phyloP scores from a whole-genome alignment of 1,140 invertebrate species.

The Ditylenchus dipsaci region DNA sequence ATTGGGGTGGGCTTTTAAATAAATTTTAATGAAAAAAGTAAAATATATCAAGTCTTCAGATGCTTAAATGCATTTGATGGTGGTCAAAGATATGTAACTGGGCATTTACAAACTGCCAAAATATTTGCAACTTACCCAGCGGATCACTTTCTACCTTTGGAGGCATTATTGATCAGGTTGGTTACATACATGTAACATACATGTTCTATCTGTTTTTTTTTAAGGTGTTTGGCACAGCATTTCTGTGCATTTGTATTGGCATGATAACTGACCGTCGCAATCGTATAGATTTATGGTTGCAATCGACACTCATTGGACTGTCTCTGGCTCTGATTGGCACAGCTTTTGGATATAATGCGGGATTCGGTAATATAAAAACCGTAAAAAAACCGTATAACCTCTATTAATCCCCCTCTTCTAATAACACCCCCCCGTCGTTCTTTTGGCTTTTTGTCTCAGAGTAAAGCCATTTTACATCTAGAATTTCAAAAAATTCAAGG shows the following conservation, averaged over 20 bases:
- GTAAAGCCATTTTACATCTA: no score
- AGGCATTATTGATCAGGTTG: conserved; percentile 63
- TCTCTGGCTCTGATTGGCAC: conserved; percentile 63
- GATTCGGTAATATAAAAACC: conserved; percentile 60
- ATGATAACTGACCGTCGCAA: conserved; percentile 64
- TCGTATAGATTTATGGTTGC: conserved; percentile 60
- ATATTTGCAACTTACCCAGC: conserved; percentile 66
- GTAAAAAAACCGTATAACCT: no score
- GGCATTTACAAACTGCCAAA: conserved; percentile 60
- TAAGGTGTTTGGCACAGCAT: conserved; percentile 60
- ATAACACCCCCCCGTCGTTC: no score
- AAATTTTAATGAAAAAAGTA: no score
- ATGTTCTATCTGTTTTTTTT: conserved; percentile 52
- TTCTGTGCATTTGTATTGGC: conserved; percentile 63
- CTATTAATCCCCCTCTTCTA: no score
- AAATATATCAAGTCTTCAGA: conserved; percentile 26
- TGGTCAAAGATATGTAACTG: conserved; percentile 55
- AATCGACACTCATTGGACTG: conserved; percentile 62
- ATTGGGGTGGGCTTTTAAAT: conserved; percentile 60
- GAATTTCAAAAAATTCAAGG: no score
- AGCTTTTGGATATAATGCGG: conserved; percentile 64
- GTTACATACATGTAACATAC: conserved; percentile 3
- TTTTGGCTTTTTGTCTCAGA: no score
- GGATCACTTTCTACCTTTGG: conserved; percentile 58
- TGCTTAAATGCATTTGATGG: conserved; percentile 59